Conservation (phyloP, 92 coral and sea anemone genomes). For the Siderastrea siderea region DNA sequence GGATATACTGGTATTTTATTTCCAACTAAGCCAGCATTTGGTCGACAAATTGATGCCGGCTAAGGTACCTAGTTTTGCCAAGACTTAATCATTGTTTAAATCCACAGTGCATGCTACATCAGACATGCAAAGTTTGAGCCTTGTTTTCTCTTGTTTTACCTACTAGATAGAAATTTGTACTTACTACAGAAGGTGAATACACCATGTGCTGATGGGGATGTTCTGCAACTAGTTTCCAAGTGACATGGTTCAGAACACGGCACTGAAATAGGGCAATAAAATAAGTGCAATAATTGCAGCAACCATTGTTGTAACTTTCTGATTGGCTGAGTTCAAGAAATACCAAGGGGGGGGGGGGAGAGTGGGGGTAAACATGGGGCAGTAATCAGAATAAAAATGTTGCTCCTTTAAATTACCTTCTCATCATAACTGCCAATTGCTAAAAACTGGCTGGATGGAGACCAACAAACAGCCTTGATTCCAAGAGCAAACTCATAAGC, state of each 20-base stretch:
- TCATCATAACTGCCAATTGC: constrained; percentile 98
- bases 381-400: no score
- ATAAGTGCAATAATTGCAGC: not conserved
- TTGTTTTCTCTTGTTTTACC: no score
- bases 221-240: constrained; percentile 97
- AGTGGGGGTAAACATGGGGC: not conserved
- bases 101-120: no score
- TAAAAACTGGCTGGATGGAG: constrained; percentile 96
- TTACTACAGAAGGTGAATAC: constrained; percentile 88
- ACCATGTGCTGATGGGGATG: constrained; percentile 83
- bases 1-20: no score
- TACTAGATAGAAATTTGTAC: constrained; percentile 11
- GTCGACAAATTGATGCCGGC: no score
- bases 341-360: not conserved
- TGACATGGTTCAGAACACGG: constrained; percentile 95
- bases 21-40: no score
- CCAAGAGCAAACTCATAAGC: constrained; percentile 97
- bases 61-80: no score
- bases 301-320: not conserved
- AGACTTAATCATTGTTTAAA: no score
- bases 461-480: constrained; percentile 92
- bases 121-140: no score
- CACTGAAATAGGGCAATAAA: constrained; percentile 66
- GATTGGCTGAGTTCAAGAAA: not conserved
- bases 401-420: constrained; percentile 62